Base-by-base conservation (phyloP, 2,797 vertebrate species). In the Heterohyrax brucei region DNA sequence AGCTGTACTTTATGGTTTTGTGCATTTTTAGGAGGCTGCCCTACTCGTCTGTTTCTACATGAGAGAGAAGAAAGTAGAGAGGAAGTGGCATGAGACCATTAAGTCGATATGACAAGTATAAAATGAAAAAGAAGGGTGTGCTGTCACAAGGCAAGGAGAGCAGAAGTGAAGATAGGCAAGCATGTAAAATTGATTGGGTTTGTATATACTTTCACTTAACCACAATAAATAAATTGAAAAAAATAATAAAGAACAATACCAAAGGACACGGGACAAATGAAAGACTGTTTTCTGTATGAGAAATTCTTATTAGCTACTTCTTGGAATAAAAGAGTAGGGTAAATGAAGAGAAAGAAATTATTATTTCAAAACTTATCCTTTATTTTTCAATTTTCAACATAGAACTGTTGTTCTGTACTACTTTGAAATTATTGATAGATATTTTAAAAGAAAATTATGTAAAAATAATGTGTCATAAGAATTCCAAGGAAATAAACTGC, bases 231-330 rank as follows among this genome's bases (percentile, higher is more conserved):
- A 53, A 86, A 82, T n/a, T 68, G 64, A 85, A 50, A 22, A 6
- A 56, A 70, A 76, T 73, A 39, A 39, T 66, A 75, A 95, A 70
- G 3, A 56, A 14, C 12, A 81, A 95, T 44, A 19, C 53, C 64
- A 84, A 93, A 92, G 85, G 12, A 13, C 10, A 26, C 6, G 19
- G 21, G 44, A 72, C 19, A 88, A 83, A 12, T 10, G 18, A 73
- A 79, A 33, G 16, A 33, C 33, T 44, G 64, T 59, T 73, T 95
- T 84, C 14, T n/a, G 10, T 48, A 21, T 39, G 7, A 92, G 44
- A 80, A 96, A 95, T 24, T 24, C 4, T 85, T 82, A 73, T 62
- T 18, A 28, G 22, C 64, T 80, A 59, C 5, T 76, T 80, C 77
- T 59, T 66, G 16, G 18, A 90, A 80, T 80, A 56, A 26, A 59